Percentiles rank a stretch among this genome's conserved stretches.
Evolutionary conservation across 2,888 invertebrate species (phyloP).

Genomic region (Latrodectus elegans): DNA sequence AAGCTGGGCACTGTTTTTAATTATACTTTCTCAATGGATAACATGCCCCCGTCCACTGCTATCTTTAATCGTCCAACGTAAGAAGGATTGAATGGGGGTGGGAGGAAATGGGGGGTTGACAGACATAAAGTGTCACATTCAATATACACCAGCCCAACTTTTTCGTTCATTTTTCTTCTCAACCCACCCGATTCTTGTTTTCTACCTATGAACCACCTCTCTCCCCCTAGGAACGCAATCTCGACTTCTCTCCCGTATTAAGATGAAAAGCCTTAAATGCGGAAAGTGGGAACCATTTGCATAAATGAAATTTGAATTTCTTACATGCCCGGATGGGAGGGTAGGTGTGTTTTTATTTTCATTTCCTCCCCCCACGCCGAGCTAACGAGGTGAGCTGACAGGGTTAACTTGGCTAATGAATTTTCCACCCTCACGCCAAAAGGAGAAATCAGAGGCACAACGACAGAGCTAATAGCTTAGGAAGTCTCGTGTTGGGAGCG

Average conservation of each 20-base stretch:
- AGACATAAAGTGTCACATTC: constrained; percentile 41
- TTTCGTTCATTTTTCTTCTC: constrained; percentile 14
- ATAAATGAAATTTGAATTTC: constrained; percentile 66
- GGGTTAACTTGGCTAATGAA: constrained; percentile 63
- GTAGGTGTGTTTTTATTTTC: constrained; percentile 8
- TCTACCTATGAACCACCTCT: constrained; percentile 36
- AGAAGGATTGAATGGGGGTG: not conserved
- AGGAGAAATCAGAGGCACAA: no score
- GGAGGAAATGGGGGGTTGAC: no score
- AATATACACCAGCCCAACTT: constrained; percentile 23
- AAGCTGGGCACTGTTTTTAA: constrained; percentile 59
- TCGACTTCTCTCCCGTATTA: constrained; percentile 34
- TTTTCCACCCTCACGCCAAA: constrained; percentile 7
- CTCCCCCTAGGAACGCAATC: constrained; percentile 12
- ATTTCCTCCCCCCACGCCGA: not conserved
- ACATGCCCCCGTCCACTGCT: constrained; percentile 28
- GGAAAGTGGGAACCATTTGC: constrained; percentile 32
- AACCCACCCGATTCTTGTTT: constrained; percentile 25
- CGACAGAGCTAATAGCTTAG: no score
- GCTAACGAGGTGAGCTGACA: constrained; percentile 31
- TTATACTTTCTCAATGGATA: constrained; percentile 42
- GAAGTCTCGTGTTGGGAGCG: no score
- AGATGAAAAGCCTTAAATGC: constrained; percentile 49
- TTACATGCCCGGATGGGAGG: constrained; percentile 25
- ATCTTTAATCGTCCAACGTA: constrained; percentile 51